Conservation (phyloP, 2,888 invertebrate species). For the Malachius bipustulatus region DNA sequence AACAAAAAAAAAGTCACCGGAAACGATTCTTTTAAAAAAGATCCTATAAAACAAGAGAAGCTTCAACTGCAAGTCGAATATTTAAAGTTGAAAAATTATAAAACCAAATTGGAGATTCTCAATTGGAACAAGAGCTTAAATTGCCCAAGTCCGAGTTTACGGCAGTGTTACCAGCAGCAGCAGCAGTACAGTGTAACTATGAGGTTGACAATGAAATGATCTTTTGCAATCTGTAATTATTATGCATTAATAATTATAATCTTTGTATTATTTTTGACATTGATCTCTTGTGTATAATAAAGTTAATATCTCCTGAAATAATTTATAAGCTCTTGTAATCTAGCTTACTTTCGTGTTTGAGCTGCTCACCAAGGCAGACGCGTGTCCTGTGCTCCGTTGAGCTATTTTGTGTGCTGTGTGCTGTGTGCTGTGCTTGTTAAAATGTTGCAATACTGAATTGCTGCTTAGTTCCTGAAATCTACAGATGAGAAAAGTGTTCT, state of each 20-base stretch:
- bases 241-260: conserved; percentile 7
- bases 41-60: conserved; percentile 11
- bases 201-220: conserved; percentile 8
- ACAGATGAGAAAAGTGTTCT: too few species aligned
- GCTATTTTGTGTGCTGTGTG: too few species aligned
- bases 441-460: too few species aligned
- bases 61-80: conserved; percentile 10
- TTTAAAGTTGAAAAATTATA: conserved; percentile 12
- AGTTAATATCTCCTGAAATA: too few species aligned
- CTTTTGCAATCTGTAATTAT: conserved; percentile 6
- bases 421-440: too few species aligned
- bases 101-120: conserved; percentile 12
- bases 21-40: conserved; percentile 8
- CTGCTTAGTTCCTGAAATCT: too few species aligned
- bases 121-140: conserved; percentile 12
- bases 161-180: conserved; percentile 7
- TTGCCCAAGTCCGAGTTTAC: conserved; percentile 12
- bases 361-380: too few species aligned
- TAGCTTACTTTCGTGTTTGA: too few species aligned
- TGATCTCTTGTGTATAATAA: too few species aligned
- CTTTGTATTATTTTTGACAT: too few species aligned
- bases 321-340: too few species aligned
- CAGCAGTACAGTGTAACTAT: conserved; percentile 5
- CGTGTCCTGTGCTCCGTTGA: too few species aligned
- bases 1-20: conserved; percentile 8